phyloP scores from a whole-genome alignment of 2,113 vertebrate genomes.

The Microtus richardsoni region DNA sequence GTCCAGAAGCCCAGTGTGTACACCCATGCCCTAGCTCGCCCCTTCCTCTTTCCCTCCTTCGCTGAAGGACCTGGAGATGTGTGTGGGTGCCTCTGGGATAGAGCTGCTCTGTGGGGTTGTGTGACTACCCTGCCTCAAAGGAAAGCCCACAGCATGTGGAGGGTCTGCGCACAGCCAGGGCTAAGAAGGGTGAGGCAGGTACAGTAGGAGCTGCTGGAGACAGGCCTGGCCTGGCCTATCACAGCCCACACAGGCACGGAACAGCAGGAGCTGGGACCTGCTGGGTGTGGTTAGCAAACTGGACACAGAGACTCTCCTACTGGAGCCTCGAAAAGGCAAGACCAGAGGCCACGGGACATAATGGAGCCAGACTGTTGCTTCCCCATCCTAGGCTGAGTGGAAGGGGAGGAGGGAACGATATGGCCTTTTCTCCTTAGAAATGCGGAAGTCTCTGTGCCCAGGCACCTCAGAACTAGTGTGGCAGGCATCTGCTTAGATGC shows the following conservation, averaged over 20 bases:
- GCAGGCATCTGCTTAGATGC: neutral
- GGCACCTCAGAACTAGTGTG: fast-evolving
- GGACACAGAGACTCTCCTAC: neutral
- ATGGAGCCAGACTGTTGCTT: neutral
- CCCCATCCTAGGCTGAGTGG: too few species aligned
- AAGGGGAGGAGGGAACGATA: too few species aligned
- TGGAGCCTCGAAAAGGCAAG: neutral
- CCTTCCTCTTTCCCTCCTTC: neutral
- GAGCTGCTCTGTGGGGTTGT: neutral
- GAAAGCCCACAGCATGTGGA: neutral
- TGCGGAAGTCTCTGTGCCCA: fast-evolving
- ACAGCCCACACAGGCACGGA: neutral
- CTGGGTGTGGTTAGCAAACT: neutral
- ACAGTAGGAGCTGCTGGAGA: neutral
- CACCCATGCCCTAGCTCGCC: neutral
- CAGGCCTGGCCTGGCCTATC: neutral
- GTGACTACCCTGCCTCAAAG: neutral
- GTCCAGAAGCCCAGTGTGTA: neutral
- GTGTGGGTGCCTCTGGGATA: neutral
- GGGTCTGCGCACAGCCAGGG: fast-evolving
- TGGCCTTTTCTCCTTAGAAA: neutral
- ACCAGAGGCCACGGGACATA: neutral
- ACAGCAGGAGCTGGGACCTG: neutral
- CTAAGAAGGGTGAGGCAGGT: fast-evolving
- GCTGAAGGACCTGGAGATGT: neutral